Conservation (phyloP, 2,113 vertebrate species). For the Pipa parva region DNA sequence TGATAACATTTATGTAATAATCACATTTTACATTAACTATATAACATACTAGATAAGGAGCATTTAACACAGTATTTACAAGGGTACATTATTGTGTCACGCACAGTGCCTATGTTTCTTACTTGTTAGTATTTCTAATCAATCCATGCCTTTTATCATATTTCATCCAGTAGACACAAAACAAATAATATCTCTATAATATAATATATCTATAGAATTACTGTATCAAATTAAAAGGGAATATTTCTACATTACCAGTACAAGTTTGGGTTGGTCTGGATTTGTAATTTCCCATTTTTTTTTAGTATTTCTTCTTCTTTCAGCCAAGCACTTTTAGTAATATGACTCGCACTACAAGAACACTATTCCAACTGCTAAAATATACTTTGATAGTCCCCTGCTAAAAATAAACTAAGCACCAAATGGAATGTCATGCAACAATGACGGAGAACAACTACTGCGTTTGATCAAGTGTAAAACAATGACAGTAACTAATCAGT, state of each 20-base stretch:
- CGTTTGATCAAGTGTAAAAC: conserved; percentile 41
- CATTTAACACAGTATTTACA: no score
- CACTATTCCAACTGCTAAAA: conserved; percentile 64
- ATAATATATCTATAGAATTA: no score
- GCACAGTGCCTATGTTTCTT: no score
- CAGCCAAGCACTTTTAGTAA: conserved; percentile 56
- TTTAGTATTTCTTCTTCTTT: conserved; percentile 54
- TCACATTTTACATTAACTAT: no score
- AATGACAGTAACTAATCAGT: conserved; percentile 38
- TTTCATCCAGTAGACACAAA: no score
- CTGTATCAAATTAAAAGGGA: no score
- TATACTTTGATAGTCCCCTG: conserved; percentile 61
- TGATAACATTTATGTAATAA: no score
- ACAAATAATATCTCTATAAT: no score
- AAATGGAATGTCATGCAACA: conserved; percentile 78
- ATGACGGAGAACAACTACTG: conserved; percentile 59
- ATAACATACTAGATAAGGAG: no score
- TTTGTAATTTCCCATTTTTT: conserved; percentile 96
- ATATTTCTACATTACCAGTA: conserved; percentile 86
- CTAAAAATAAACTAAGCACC: conserved; percentile 85
- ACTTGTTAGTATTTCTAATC: no score
- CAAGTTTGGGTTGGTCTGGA: conserved; percentile 93
- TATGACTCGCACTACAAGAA: conserved; percentile 62
- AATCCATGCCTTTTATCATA: no score
- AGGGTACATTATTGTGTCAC: no score